phyloP scores from a whole-genome alignment of 2,113 vertebrate species.

The Cathartes aura region DNA sequence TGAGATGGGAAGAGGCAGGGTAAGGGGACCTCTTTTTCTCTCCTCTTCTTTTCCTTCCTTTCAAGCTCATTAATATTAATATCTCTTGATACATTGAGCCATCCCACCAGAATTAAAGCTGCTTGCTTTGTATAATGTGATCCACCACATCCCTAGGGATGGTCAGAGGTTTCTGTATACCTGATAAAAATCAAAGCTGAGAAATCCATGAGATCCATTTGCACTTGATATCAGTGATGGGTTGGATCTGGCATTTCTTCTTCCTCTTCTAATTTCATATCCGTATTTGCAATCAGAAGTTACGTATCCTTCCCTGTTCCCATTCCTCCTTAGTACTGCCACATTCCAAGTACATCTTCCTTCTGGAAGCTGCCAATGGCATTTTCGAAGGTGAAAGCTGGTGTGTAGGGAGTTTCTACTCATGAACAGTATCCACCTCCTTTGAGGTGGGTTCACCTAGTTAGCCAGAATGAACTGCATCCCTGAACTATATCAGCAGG shows the following conservation, averaged over 20 bases:
- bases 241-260: background rate
- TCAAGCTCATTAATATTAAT: background rate
- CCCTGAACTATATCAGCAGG: background rate
- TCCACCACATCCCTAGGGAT: background rate
- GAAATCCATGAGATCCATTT: background rate
- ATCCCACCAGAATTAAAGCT: background rate
- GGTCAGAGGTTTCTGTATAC: background rate
- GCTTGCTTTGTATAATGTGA: background rate
- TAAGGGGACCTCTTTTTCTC: background rate
- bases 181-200: background rate
- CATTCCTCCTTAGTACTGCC: background rate
- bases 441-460: background rate
- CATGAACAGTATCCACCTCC: background rate
- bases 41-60: background rate
- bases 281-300: background rate
- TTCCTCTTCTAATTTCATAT: background rate
- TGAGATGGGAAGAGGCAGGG: background rate
- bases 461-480: background rate
- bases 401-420: background rate
- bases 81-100: background rate
- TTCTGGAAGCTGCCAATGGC: background rate
- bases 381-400: background rate
- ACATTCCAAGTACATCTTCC: background rate
- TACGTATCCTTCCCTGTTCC: background rate
- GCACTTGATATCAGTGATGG: background rate